Evolutionary conservation across 2,797 vertebrate species (phyloP).

Genomic region (Aotus griseimembra): DNA sequence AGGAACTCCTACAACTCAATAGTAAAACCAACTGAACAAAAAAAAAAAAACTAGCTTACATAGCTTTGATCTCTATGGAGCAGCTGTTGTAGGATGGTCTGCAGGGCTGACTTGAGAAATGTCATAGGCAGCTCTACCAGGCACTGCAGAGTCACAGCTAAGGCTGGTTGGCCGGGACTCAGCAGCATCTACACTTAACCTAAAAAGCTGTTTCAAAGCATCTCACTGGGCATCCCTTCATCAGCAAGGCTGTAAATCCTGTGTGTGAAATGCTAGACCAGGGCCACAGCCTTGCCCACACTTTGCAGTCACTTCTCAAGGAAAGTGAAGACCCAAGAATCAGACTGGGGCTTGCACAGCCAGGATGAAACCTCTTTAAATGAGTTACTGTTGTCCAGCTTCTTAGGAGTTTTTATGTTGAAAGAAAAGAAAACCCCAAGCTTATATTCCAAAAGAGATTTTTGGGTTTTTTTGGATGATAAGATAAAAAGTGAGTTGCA

Average conservation of each 20-base stretch:
- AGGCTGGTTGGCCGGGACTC: not conserved
- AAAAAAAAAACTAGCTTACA: not conserved
- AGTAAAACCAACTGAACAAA: not conserved
- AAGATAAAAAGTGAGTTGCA: not conserved
- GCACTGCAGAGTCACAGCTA: not conserved
- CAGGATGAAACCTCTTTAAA: not conserved
- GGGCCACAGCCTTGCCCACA: not conserved
- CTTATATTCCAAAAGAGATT: not conserved
- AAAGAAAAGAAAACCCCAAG: not conserved
- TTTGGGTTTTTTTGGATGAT: not conserved
- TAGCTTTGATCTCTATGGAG: not conserved
- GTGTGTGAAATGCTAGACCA: not conserved
- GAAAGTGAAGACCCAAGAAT: not conserved
- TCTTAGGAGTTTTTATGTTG: not conserved
- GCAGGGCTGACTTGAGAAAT: not conserved
- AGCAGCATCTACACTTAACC: not conserved
- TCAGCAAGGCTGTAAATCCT: not conserved
- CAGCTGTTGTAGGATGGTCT: not conserved
- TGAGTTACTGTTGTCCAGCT: not conserved
- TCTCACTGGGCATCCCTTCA: not conserved
- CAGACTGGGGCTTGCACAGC: not conserved
- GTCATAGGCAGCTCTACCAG: accelerated
- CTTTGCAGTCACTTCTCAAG: not conserved
- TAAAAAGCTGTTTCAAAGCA: not conserved
- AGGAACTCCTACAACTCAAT: not conserved